These are phyloP conservation scores for Apocheima hispidaria DNA, from an alignment of 2,888 invertebrate genomes.

Conservation along the genomic window DNA sequence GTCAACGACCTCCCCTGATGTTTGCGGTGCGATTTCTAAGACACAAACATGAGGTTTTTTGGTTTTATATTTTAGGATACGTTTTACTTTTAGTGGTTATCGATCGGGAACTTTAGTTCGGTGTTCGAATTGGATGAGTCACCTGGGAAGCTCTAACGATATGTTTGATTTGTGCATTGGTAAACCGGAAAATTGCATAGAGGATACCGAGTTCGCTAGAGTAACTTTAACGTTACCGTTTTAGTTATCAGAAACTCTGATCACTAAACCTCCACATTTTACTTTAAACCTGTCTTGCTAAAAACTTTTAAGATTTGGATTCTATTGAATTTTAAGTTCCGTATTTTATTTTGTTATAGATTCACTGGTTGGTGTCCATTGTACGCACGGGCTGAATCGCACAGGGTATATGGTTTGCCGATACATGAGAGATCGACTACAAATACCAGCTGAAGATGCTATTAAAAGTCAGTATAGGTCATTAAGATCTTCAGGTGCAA, in stretches of 20 bases:
- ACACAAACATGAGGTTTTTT: constrained; percentile 74
- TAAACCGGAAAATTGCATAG: background rate
- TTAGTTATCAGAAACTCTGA: background rate
- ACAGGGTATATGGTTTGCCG: constrained; percentile 92
- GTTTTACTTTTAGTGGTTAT: constrained; percentile 62
- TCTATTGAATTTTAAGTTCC: background rate
- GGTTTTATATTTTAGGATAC: constrained; percentile 68
- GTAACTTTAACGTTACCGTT: constrained; percentile 2
- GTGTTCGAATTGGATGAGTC: constrained; percentile 43
- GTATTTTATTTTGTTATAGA: constrained; percentile 80
- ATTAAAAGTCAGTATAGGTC: constrained; percentile 87
- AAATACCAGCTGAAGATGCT: constrained; percentile 83
- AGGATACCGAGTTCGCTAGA: constrained; percentile 8
- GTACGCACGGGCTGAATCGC: constrained; percentile 93
- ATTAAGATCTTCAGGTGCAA: too few relatives aligned
- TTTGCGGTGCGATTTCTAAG: constrained; percentile 81
- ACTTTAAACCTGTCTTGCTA: background rate
- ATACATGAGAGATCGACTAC: constrained; percentile 89
- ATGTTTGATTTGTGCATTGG: constrained; percentile 1
- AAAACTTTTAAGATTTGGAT: background rate
- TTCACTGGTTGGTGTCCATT: constrained; percentile 91
- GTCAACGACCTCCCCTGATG: constrained; percentile 75
- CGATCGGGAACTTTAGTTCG: constrained; percentile 60
- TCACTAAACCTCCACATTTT: background rate
- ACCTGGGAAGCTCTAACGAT: constrained; percentile 9